phyloP scores from a whole-genome alignment of 2,888 invertebrate genomes.

The Tiphia femorata region DNA sequence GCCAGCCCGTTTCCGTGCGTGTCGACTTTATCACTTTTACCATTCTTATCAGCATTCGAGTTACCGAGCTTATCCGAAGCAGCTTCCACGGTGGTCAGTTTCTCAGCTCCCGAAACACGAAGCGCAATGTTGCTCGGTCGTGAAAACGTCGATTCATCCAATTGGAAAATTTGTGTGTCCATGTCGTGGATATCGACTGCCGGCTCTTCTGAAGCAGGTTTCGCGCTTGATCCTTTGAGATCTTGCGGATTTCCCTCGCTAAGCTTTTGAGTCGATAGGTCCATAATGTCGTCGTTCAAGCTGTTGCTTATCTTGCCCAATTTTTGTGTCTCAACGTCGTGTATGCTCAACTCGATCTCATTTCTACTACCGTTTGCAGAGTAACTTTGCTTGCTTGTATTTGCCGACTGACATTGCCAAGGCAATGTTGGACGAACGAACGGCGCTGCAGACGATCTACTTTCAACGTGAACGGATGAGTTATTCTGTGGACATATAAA shows the following conservation, averaged over 20 bases:
- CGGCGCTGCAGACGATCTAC: too few species aligned
- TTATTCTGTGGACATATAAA: conserved; percentile 14
- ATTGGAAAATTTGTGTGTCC: conserved; percentile 28
- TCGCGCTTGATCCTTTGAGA: too few species aligned
- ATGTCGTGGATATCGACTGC: conserved; percentile 29
- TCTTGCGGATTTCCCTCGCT: too few species aligned
- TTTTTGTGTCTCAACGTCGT: conserved; percentile 40
- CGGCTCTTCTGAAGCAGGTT: not conserved
- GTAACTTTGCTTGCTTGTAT: not conserved
- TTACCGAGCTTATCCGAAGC: not conserved
- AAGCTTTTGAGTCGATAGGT: not conserved
- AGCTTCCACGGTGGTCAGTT: not conserved
- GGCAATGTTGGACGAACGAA: conserved; percentile 15
- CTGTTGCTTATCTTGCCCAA: not conserved
- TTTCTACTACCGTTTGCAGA: not conserved
- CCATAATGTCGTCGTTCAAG: not conserved
- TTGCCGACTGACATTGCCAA: not conserved
- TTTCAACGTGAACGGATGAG: too few species aligned
- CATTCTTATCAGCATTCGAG: not conserved
- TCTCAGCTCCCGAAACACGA: not conserved
- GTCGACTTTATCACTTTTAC: not conserved
- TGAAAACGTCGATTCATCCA: too few species aligned
- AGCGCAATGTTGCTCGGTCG: not conserved
- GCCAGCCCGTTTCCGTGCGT: not conserved
- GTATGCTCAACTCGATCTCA: conserved; percentile 14